These are phyloP conservation scores for Oreochromis grahami DNA, from an alignment of 2,797 vertebrate genomes.

Conservation along the genomic window DNA sequence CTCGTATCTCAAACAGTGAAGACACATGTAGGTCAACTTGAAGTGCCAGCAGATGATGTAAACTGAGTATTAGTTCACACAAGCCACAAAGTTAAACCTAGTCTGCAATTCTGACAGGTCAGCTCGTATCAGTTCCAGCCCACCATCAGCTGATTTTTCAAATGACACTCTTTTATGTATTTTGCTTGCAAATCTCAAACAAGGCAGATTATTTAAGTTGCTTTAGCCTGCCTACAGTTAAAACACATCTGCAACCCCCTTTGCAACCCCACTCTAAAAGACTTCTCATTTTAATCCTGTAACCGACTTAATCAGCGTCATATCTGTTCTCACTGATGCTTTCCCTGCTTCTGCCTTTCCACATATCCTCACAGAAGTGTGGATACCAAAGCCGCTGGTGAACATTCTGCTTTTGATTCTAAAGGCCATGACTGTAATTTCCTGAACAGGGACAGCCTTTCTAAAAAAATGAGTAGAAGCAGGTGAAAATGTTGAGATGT, in stretches of 20 bases:
- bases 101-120: background rate
- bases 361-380: background rate
- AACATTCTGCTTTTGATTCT: background rate
- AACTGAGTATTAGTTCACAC: rapidly evolving
- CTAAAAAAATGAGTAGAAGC: background rate
- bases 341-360: background rate
- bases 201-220: background rate
- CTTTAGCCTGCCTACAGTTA: background rate
- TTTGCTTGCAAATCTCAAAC: background rate
- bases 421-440: background rate
- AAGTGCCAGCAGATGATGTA: background rate
- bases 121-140: background rate
- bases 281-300: rapidly evolving
- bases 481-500: background rate
- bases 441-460: background rate
- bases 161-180: background rate
- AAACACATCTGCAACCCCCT: background rate
- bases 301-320: rapidly evolving
- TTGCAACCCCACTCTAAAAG: background rate
- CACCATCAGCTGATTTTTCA: background rate
- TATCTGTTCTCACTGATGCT: background rate
- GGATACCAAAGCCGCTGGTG: background rate
- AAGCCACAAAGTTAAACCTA: background rate
- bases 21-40: background rate
- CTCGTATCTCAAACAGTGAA: background rate